Evolutionary conservation across 2,797 vertebrate species (phyloP).

Genomic region (Eulemur albifrons): DNA sequence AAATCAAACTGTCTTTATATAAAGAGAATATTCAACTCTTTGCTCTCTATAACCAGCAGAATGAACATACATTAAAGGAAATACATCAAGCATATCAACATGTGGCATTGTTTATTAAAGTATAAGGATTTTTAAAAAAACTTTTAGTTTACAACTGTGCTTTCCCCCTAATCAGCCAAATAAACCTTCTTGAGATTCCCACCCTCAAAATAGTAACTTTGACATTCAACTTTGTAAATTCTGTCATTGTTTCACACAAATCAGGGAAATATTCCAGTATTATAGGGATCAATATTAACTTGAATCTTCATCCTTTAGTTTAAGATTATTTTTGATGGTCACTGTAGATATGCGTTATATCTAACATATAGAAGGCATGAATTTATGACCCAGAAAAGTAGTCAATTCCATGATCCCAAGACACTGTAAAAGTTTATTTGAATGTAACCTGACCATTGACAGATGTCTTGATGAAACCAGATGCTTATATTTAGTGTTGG

Average conservation of each 20-base stretch:
- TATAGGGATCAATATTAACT: background rate
- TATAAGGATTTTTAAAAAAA: background rate
- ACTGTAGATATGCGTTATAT: background rate
- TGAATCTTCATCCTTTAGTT: background rate
- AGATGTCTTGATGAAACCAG: constrained; percentile 64
- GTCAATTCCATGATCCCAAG: constrained; percentile 60
- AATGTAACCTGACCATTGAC: constrained; percentile 54
- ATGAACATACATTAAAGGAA: background rate
- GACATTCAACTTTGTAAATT: background rate
- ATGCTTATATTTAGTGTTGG: constrained; percentile 68
- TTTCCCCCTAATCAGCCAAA: background rate
- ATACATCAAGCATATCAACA: background rate
- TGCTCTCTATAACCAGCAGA: background rate
- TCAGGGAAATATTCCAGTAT: background rate
- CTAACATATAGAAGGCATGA: background rate
- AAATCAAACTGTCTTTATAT: background rate
- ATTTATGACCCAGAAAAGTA: constrained; percentile 51
- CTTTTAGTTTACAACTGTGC: background rate
- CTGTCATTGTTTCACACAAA: background rate
- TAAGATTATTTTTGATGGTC: background rate
- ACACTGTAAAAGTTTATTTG: constrained; percentile 31
- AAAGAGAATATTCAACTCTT: background rate
- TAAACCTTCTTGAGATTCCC: background rate
- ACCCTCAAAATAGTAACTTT: background rate
- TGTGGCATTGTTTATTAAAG: background rate